Evolutionary conservation across 2,113 vertebrate species (phyloP), one percentile per base, ranked within the genome.

Genomic region (Lophotis ruficrista): DNA sequence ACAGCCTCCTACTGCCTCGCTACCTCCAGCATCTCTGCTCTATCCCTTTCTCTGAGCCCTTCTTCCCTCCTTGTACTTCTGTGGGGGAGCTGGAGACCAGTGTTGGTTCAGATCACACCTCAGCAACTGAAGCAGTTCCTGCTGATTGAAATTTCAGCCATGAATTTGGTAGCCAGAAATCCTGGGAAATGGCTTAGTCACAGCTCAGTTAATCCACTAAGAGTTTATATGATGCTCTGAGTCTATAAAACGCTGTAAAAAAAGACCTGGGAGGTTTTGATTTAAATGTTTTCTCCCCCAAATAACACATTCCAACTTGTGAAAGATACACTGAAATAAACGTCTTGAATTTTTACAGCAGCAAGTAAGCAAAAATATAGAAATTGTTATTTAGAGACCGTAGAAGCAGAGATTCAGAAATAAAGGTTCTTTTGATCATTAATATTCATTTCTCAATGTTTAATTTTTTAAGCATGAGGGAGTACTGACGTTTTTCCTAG

Each of bases 381-480:
- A 62, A 88, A 89, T 43, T 83, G 50, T 73, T 95, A 72, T 89
- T 95, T 62, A 65, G 76, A 89, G 51, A 78, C 28, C 69, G 24
- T 3, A 60, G 79, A 76, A 90, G 24, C 53, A 83, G 58, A 77
- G n/a, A 83, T 57, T 94, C 35, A 80, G 69, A 96, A 96, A 81
- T 65, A 72, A 81, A 91, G 77, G 27, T 62, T 65, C 45, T 90
- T 93, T 80, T 91, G 77, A 89, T 84, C 83, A 96, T 96, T 93
- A 95, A 96, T 92, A 97, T 96, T 94, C 21, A 95, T 92, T 88
- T 83, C 31, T n/a, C 37, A 82, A 87, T 43, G 84, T 93, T 94
- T 91, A 93, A 96, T 95, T 96, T 95, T 94, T 92, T 81, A 92
- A 96, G 95, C 95, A 83, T 81, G 92, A 92, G 77, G 79, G 60